phyloP scores from a whole-genome alignment of 2,888 invertebrate genomes.

The Drosophila parthenogenetica region DNA sequence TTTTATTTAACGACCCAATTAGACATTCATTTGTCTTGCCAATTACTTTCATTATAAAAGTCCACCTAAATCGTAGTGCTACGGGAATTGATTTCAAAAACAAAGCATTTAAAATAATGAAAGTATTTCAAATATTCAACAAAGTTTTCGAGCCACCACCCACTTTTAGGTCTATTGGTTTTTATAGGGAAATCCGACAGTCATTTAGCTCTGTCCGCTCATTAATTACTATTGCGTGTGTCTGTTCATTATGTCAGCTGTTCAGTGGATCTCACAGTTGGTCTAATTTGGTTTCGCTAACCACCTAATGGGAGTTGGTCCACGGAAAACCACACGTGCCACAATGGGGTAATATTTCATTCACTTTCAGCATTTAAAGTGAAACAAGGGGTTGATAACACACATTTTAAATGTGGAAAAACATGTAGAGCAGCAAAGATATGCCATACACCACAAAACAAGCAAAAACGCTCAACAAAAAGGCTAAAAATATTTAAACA shows the following conservation, averaged over 20 bases:
- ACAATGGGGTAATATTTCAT: slow-evolving; percentile 45
- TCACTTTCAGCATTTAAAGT: background rate
- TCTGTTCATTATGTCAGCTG: slow-evolving; percentile 47
- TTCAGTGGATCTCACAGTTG: slow-evolving; percentile 27
- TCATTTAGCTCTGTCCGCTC: slow-evolving; percentile 42
- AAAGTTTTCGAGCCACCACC: background rate
- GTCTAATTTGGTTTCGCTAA: slow-evolving; percentile 44
- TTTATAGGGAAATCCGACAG: slow-evolving; percentile 50
- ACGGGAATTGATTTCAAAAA: background rate
- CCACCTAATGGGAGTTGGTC: slow-evolving; percentile 40
- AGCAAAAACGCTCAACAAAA: background rate
- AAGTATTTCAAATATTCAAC: background rate
- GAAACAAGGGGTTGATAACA: slow-evolving; percentile 32
- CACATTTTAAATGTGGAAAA: slow-evolving; percentile 18
- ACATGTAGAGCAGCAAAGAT: slow-evolving; percentile 5
- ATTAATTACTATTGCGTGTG: slow-evolving; percentile 56
- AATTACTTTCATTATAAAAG: no score
- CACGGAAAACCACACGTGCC: slow-evolving; percentile 49
- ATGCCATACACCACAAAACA: slow-evolving; percentile 2
- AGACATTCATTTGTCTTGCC: slow-evolving; percentile 9
- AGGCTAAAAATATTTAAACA: background rate
- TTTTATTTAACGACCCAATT: slow-evolving; percentile 15
- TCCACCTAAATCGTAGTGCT: no score
- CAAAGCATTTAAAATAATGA: background rate
- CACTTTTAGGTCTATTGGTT: slow-evolving; percentile 14